These are phyloP conservation scores for Diarsia brunnea DNA, from an alignment of 2,888 invertebrate genomes.

Conservation along the genomic window DNA sequence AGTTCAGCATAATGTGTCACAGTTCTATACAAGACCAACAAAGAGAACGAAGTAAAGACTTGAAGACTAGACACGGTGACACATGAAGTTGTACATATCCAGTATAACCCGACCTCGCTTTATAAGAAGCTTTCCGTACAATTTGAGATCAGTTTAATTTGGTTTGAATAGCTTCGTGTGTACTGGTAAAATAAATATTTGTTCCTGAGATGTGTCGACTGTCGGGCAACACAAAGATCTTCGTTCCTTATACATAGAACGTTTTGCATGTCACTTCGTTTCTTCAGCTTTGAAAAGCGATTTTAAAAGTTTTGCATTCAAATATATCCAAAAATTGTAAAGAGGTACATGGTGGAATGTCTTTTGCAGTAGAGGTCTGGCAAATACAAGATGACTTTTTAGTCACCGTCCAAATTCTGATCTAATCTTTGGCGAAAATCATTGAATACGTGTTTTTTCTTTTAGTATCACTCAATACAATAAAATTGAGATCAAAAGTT, in stretches of 20 bases:
- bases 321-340: background rate
- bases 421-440: too few relatives aligned
- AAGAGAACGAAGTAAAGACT: constrained; percentile 8
- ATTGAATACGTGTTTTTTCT: too few relatives aligned
- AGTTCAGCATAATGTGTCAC: constrained; percentile 16
- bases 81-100: too few relatives aligned
- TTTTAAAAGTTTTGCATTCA: background rate
- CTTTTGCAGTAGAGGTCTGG: background rate
- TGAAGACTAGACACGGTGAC: background rate
- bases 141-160: too few relatives aligned
- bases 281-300: constrained; percentile 6
- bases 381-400: too few relatives aligned
- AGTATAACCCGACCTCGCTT: too few relatives aligned
- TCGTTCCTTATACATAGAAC: constrained; percentile 1
- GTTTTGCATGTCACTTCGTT: constrained; percentile 14
- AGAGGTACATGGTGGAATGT: background rate
- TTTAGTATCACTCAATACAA: too few relatives aligned
- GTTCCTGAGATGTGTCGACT: constrained; percentile 22
- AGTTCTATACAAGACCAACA: constrained; percentile 15
- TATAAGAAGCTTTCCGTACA: too few relatives aligned
- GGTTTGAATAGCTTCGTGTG: too few relatives aligned
- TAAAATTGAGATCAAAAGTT: too few relatives aligned
- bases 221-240: constrained; percentile 7
- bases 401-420: too few relatives aligned
- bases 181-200: constrained; percentile 31